Percentiles rank a stretch among this genome's conserved stretches.
Evolutionary conservation across 2,888 invertebrate genomes (phyloP).

Genomic region (Lamellibrachia satsuma): DNA sequence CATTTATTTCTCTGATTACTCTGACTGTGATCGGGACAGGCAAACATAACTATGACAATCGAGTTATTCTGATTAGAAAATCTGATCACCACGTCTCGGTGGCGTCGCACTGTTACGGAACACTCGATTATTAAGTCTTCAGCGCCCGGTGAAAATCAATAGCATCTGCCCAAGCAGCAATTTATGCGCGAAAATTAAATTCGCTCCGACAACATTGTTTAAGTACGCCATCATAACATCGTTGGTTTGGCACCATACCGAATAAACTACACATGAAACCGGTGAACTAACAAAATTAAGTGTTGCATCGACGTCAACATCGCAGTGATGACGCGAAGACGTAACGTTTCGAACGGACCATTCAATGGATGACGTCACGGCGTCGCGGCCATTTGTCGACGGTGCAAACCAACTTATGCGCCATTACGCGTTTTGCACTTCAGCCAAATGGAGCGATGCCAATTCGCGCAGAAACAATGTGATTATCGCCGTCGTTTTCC

Average conservation of each 20-base stretch:
- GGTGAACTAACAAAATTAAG: background rate
- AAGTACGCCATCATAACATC: background rate
- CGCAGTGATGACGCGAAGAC: background rate
- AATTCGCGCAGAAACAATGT: background rate
- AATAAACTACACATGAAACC: constrained; percentile 13
- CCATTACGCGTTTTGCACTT: constrained; percentile 12
- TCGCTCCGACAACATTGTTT: background rate
- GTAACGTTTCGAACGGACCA: background rate
- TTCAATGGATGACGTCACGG: background rate
- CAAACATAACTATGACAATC: background rate
- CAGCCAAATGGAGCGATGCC: background rate
- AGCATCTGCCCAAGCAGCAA: background rate
- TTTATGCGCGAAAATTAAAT: constrained; percentile 3
- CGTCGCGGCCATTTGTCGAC: background rate
- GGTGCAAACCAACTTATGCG: background rate
- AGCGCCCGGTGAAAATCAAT: background rate
- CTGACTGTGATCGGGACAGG: background rate
- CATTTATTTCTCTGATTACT: background rate
- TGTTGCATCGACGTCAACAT: background rate
- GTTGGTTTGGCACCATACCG: constrained; percentile 4
- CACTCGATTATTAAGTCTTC: background rate
- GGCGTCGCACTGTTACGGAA: constrained; percentile 1
- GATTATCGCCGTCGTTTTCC: background rate
- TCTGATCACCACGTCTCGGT: background rate
- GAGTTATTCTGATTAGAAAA: constrained; percentile 17